These are phyloP conservation scores for Brachionus sp. DNA, from an alignment of 1,140 invertebrate species.

Conservation along the genomic window DNA sequence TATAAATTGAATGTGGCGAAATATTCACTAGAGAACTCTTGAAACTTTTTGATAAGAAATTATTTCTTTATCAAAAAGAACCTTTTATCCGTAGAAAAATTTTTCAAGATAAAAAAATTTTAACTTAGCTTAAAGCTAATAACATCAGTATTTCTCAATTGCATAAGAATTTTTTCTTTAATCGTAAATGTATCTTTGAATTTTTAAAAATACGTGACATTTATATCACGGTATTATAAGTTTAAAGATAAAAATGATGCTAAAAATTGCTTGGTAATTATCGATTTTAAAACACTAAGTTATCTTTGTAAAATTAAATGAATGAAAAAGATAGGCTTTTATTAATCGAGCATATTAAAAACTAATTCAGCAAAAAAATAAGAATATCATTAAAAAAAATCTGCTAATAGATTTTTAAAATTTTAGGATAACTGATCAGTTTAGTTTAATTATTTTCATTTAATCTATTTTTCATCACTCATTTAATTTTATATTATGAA, in stretches of 20 bases:
- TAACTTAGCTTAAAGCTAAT: neutral
- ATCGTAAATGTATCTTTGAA: neutral
- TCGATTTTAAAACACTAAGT: too few relatives aligned
- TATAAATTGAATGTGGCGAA: neutral
- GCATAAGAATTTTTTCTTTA: neutral
- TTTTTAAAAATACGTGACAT: too few relatives aligned
- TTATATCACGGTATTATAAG: too few relatives aligned
- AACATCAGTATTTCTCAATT: neutral
- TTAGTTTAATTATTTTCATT: neutral
- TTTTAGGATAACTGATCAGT: neutral
- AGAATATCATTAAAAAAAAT: neutral
- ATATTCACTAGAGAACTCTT: neutral
- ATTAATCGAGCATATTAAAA: too few relatives aligned
- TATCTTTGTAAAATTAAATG: too few relatives aligned
- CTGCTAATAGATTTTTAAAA: neutral
- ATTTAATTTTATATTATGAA: neutral
- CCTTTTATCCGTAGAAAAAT: neutral
- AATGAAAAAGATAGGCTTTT: too few relatives aligned
- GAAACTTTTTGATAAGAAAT: neutral
- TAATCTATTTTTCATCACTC: neutral
- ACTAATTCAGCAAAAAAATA: neutral
- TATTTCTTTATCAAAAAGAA: neutral
- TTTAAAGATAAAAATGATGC: too few relatives aligned
- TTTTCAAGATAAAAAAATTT: neutral
- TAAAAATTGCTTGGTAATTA: too few relatives aligned